phyloP scores from a whole-genome alignment of 2,888 invertebrate species.

The Adelognathus sp. region DNA sequence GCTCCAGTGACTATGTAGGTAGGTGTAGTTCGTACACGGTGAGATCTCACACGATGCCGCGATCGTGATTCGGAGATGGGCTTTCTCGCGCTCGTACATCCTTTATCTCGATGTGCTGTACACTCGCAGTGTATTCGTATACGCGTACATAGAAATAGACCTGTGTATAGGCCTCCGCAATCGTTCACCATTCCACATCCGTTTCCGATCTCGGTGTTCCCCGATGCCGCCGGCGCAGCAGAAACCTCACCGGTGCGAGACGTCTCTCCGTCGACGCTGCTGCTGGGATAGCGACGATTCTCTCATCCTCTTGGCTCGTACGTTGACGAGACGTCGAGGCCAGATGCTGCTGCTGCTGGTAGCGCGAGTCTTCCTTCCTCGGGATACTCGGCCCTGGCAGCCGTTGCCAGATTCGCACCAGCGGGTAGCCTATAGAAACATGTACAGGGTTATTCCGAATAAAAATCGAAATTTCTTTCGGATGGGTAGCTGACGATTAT shows the following conservation, averaged over 20 bases:
- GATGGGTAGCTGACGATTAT: neutral
- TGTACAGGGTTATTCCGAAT: neutral
- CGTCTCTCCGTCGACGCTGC: conserved; percentile 42
- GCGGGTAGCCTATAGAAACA: conserved; percentile 18
- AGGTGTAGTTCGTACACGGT: too few species aligned
- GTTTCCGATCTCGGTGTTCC: conserved; percentile 36
- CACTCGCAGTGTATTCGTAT: neutral
- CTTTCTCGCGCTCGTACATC: conserved; percentile 35
- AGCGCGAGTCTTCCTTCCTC: conserved; percentile 41
- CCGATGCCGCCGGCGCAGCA: neutral
- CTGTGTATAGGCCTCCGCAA: conserved; percentile 12
- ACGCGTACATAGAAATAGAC: neutral
- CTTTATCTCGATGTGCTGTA: conserved; percentile 39
- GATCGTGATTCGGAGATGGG: conserved; percentile 49
- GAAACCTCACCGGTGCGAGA: conserved; percentile 15
- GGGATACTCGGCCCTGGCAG: conserved; percentile 59
- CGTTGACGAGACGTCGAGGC: conserved; percentile 74
- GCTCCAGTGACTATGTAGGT: conserved; percentile 55
- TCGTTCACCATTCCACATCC: conserved; percentile 14
- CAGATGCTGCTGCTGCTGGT: conserved; percentile 76
- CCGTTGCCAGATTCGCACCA: conserved; percentile 66
- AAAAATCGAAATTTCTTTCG: too few species aligned
- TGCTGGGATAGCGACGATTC: conserved; percentile 29
- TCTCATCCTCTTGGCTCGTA: conserved; percentile 49
- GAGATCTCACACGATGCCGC: conserved; percentile 35